phyloP scores from a whole-genome alignment of 2,797 vertebrate genomes.

The Cyclopterus lumpus region DNA sequence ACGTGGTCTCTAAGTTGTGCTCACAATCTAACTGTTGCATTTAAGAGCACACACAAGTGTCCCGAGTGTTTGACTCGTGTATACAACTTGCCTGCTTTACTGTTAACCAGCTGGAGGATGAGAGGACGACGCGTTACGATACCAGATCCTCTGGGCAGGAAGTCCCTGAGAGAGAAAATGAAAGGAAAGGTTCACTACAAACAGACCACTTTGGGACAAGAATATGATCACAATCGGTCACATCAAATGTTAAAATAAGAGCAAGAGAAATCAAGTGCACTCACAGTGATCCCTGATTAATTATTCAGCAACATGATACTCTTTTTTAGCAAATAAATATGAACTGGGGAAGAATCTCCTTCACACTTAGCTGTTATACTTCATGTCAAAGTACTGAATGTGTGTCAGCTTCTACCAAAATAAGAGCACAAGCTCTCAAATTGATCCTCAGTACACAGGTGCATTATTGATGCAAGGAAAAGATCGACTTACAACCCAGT shows the following conservation, averaged over 20 bases:
- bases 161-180: conserved; percentile 84
- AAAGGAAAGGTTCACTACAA: conserved; percentile 13
- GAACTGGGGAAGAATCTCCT: background rate
- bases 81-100: conserved; percentile 84
- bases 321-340: background rate
- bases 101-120: conserved; percentile 94
- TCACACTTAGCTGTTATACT: background rate
- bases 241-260: background rate
- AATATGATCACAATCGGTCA: background rate
- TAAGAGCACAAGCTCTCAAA: background rate
- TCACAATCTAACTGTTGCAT: background rate
- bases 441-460: background rate
- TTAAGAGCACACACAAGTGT: background rate
- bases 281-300: background rate
- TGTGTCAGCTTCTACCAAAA: background rate
- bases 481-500: conserved; percentile 47
- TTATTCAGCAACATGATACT: background rate
- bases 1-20: background rate
- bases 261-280: background rate
- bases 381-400: background rate
- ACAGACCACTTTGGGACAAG: background rate
- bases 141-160: conserved; percentile 92
- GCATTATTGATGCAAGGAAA: conserved; percentile 52
- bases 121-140: conserved; percentile 94
- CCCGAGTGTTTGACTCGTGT: background rate